phyloP scores from a whole-genome alignment of 2,797 vertebrate species.

The Cephalopachus bancanus region DNA sequence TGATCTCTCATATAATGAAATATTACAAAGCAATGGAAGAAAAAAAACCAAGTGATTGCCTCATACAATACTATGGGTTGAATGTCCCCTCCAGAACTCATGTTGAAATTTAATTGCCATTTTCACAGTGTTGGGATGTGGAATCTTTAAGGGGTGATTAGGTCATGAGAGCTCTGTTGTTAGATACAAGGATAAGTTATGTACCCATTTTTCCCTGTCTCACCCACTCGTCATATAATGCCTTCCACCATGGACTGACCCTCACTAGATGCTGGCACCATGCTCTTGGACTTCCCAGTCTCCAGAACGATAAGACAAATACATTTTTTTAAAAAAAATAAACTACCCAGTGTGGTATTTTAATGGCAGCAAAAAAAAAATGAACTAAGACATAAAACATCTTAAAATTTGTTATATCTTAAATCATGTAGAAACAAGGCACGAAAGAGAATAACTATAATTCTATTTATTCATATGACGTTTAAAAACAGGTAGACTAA shows the following conservation, averaged over 20 bases:
- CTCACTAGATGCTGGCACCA: background rate
- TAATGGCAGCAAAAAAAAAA: background rate
- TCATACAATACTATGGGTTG: background rate
- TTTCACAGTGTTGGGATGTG: background rate
- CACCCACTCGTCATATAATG: background rate
- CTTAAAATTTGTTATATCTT: background rate
- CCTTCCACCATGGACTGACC: background rate
- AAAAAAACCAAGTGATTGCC: background rate
- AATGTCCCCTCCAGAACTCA: background rate
- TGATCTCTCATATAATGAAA: background rate
- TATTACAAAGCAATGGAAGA: background rate
- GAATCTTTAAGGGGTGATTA: background rate
- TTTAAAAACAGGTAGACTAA: background rate
- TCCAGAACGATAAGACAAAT: background rate
- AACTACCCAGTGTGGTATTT: background rate
- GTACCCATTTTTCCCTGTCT: background rate
- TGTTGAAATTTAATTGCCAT: background rate
- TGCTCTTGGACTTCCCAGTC: background rate
- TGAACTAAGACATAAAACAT: background rate
- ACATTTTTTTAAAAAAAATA: background rate
- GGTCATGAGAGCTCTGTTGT: too few relatives aligned
- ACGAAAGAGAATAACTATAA: background rate
- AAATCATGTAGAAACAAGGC: background rate
- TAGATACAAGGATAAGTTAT: background rate
- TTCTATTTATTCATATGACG: slow-evolving; percentile 4